Evolutionary conservation across 2,113 vertebrate genomes (phyloP).

Genomic region (Peromyscus californicus): DNA sequence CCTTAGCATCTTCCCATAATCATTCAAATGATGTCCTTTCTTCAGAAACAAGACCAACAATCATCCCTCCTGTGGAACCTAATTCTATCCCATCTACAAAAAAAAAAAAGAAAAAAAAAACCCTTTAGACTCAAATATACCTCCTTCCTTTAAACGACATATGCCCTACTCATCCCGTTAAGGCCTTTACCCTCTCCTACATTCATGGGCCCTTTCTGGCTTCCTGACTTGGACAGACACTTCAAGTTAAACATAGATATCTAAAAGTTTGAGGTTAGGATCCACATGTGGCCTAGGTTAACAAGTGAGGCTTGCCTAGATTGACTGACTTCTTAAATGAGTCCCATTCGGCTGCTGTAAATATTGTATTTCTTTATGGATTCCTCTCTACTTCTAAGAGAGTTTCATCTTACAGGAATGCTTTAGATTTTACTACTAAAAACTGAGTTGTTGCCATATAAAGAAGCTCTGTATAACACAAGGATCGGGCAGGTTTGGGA

Average conservation of each 20-base stretch:
- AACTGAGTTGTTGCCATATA: background rate
- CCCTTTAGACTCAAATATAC: background rate
- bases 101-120: background rate
- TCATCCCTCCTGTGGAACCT: background rate
- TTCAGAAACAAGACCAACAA: background rate
- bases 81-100: background rate
- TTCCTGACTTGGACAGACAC: background rate
- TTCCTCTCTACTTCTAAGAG: slow-evolving; percentile 30
- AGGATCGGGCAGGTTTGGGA: background rate
- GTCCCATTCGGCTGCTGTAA: slow-evolving; percentile 44
- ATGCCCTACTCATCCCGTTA: background rate
- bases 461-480: slow-evolving; percentile 32
- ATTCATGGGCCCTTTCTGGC: background rate
- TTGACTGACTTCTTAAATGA: slow-evolving; percentile 41
- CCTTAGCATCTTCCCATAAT: background rate
- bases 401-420: slow-evolving; percentile 11
- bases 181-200: background rate
- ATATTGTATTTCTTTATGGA: slow-evolving; percentile 23
- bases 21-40: background rate
- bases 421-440: slow-evolving; percentile 29
- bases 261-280: background rate
- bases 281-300: no score
- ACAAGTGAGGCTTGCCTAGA: slow-evolving; percentile 39
- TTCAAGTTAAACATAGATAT: background rate
- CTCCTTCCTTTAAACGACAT: background rate